Percentiles rank a stretch among this genome's conserved stretches.
These are phyloP conservation scores for Sardina pilchardus DNA, from an alignment of 2,113 vertebrate species.

Conservation along the genomic window DNA sequence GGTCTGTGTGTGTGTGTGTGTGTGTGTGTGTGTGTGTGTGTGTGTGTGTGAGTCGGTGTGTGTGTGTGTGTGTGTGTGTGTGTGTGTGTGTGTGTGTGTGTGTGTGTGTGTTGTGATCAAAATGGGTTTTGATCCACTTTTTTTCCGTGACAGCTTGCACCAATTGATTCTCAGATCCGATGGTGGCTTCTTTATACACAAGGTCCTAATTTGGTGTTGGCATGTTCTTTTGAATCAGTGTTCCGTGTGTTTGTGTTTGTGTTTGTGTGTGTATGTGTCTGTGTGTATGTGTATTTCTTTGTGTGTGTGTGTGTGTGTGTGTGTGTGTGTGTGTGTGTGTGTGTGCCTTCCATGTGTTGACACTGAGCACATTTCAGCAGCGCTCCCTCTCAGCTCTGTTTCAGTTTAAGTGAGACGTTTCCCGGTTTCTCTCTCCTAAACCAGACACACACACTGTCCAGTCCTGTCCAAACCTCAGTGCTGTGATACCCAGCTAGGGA, in stretches of 20 bases:
- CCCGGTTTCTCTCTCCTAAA: neutral
- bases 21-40: slow-evolving; percentile 1
- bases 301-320: neutral
- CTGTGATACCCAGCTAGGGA: neutral
- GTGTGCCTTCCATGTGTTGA: neutral
- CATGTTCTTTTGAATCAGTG: too few relatives aligned
- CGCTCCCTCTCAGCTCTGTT: neutral
- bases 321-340: neutral
- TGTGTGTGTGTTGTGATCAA: neutral
- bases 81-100: neutral
- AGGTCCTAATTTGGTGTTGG: too few relatives aligned
- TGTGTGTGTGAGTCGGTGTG: neutral
- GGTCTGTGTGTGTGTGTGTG: slow-evolving; percentile 5
- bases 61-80: neutral
- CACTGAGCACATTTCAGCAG: neutral
- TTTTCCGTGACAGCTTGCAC: too few relatives aligned
- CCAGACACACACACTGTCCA: neutral
- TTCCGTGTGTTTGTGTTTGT: neutral
- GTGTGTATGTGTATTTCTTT: neutral
- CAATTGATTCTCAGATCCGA: too few relatives aligned
- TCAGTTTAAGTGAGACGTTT: neutral
- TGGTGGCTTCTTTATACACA: too few relatives aligned
- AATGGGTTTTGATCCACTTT: too few relatives aligned
- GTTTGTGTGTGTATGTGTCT: neutral
- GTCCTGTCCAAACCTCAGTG: neutral